These are phyloP conservation scores for Percopsis transmontana DNA, from an alignment of 2,113 vertebrate genomes.

Conservation along the genomic window DNA sequence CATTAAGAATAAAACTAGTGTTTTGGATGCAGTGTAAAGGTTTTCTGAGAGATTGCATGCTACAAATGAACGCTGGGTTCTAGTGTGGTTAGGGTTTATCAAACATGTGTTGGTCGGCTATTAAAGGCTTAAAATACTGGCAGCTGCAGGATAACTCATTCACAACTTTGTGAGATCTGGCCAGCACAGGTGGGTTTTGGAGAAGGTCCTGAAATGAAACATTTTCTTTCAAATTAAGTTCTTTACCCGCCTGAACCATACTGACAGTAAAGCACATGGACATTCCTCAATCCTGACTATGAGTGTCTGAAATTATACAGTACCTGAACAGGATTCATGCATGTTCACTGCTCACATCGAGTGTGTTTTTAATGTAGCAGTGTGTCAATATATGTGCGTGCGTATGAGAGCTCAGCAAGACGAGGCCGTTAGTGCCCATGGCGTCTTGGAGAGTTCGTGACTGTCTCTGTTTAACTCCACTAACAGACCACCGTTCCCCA, in stretches of 20 bases:
- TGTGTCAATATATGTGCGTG: slow-evolving; percentile 48
- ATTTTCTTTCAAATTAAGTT: too few species aligned
- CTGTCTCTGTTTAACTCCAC: slow-evolving; percentile 77
- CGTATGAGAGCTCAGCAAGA: slow-evolving; percentile 59
- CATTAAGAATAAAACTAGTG: slow-evolving; percentile 47
- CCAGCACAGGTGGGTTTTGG: slow-evolving; percentile 17
- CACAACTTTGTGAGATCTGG: slow-evolving; percentile 42
- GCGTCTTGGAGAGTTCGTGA: slow-evolving; percentile 76
- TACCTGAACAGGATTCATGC: slow-evolving; percentile 32
- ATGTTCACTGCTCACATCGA: slow-evolving; percentile 18
- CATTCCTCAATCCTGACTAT: not conserved
- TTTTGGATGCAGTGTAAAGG: slow-evolving; percentile 58
- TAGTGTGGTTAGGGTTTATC: slow-evolving; percentile 51
- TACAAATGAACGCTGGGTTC: slow-evolving; percentile 50
- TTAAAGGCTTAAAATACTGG: slow-evolving; percentile 53
- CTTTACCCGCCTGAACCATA: too few species aligned
- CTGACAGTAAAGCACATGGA: not conserved
- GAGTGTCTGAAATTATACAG: slow-evolving; percentile 21
- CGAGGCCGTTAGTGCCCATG: slow-evolving; percentile 69
- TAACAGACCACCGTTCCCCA: slow-evolving; percentile 73
- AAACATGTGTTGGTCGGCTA: slow-evolving; percentile 42
- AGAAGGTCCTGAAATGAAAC: not conserved
- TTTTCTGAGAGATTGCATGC: slow-evolving; percentile 29
- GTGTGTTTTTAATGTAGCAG: slow-evolving; percentile 23
- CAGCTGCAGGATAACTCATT: slow-evolving; percentile 46